Conservation (phyloP, 2,113 vertebrate genomes). For the Pseudopipra pipra region DNA sequence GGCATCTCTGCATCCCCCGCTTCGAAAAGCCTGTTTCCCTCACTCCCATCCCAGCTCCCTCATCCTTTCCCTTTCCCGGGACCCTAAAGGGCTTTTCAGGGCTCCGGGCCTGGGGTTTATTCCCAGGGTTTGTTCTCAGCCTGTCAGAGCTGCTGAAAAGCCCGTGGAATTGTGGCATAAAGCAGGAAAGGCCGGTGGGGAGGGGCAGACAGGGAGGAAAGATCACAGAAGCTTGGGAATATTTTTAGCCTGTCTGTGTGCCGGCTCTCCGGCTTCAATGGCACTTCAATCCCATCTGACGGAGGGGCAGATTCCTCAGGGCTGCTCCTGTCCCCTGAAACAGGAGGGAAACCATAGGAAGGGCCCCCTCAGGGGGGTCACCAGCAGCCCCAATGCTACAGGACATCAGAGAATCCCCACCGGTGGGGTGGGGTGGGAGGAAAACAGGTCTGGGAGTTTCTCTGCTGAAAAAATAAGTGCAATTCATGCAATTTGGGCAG, state of each 20-base stretch:
- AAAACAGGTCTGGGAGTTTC: background rate
- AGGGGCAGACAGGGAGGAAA: background rate
- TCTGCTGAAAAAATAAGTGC: background rate
- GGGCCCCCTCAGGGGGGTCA: accelerated
- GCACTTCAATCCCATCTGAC: background rate
- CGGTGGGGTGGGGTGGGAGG: accelerated
- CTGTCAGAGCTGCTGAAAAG: background rate
- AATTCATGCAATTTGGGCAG: background rate
- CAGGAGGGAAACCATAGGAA: background rate
- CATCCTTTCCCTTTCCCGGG: background rate
- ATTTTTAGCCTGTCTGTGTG: constrained; percentile 21
- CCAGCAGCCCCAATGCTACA: accelerated
- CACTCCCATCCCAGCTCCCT: accelerated
- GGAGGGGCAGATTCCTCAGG: background rate
- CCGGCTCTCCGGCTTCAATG: background rate
- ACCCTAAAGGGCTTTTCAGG: accelerated
- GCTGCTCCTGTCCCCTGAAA: background rate
- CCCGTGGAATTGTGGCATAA: background rate
- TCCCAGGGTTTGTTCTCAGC: background rate
- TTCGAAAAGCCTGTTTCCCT: accelerated
- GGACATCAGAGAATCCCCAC: background rate
- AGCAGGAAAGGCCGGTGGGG: background rate
- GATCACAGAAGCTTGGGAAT: background rate
- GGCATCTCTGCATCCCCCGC: background rate
- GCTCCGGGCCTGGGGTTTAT: background rate